Conservation (phyloP, 2,888 invertebrate species). For the Drosophila nr. fundita region DNA sequence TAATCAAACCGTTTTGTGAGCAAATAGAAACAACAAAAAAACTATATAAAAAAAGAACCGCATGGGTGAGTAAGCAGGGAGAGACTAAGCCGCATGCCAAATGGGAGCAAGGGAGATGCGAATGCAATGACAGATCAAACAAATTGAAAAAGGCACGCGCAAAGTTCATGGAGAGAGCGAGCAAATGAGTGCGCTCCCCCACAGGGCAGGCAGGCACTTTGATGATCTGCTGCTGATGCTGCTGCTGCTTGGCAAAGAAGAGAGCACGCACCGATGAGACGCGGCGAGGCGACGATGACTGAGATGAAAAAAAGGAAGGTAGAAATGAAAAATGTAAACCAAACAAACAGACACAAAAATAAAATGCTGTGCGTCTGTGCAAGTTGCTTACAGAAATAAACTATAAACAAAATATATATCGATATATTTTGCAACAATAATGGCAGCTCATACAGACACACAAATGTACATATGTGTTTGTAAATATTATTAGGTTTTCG, state of each 20-base stretch:
- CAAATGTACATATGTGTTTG: background rate
- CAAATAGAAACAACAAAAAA: constrained; percentile 7
- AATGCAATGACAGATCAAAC: constrained; percentile 55
- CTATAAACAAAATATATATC: constrained; percentile 62
- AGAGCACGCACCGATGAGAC: constrained; percentile 11
- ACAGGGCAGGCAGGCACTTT: constrained; percentile 17
- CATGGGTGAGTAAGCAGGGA: constrained; percentile 14
- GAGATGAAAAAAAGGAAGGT: constrained; percentile 37
- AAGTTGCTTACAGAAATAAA: constrained; percentile 64
- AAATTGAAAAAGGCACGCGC: constrained; percentile 52
- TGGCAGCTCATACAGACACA: constrained; percentile 9
- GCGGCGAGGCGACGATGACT: constrained; percentile 8
- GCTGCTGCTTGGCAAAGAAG: constrained; percentile 2
- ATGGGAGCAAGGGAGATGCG: constrained; percentile 28
- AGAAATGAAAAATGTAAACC: constrained; percentile 63
- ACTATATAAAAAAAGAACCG: background rate
- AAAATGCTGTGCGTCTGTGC: constrained; percentile 27
- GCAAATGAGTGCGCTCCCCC: background rate
- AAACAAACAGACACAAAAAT: constrained; percentile 71
- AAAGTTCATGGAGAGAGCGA: constrained; percentile 43
- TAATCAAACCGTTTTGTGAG: constrained; percentile 41
- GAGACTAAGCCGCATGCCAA: background rate
- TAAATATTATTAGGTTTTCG: constrained; percentile 36
- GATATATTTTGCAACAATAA: constrained; percentile 41
- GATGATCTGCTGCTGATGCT: constrained; percentile 22